Percentiles rank a stretch among this genome's conserved stretches.
These are phyloP conservation scores for Harmothoe impar DNA, from an alignment of 2,888 invertebrate genomes.

Conservation along the genomic window DNA sequence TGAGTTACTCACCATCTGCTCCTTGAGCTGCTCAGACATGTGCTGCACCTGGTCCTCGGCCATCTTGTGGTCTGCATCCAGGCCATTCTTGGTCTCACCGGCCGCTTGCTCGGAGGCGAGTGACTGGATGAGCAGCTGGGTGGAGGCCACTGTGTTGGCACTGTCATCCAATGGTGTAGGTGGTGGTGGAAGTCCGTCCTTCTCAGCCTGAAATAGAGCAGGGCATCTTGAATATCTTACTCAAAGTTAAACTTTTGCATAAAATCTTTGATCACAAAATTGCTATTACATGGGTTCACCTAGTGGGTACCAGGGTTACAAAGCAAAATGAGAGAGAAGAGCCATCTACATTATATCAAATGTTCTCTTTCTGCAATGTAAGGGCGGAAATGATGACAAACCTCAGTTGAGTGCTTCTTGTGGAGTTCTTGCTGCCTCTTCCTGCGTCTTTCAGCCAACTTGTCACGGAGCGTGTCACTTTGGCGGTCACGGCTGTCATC, in stretches of 20 bases:
- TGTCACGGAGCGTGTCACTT: slow-evolving; percentile 74
- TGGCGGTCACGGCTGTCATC: slow-evolving; percentile 74
- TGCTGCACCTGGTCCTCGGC: slow-evolving; percentile 74
- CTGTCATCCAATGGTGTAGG: slow-evolving; percentile 72
- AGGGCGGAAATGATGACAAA: slow-evolving; percentile 61
- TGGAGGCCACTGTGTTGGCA: slow-evolving; percentile 72
- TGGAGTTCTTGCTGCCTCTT: slow-evolving; percentile 75
- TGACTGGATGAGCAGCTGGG: slow-evolving; percentile 74
- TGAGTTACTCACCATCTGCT: slow-evolving; percentile 75
- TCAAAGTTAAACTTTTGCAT: background rate
- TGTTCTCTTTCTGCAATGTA: too few relatives aligned
- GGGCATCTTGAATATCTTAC: background rate
- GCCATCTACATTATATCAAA: too few relatives aligned
- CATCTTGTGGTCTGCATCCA: slow-evolving; percentile 73
- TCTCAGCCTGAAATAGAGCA: slow-evolving; percentile 72
- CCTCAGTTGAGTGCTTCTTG: slow-evolving; percentile 79
- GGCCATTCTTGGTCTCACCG: slow-evolving; percentile 74
- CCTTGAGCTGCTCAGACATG: slow-evolving; percentile 75
- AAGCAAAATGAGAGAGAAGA: too few relatives aligned
- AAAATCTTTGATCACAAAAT: too few relatives aligned
- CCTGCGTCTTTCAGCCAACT: slow-evolving; percentile 77
- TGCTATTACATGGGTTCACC: too few relatives aligned
- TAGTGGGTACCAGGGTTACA: too few relatives aligned
- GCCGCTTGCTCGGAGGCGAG: slow-evolving; percentile 76
- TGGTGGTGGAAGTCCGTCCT: slow-evolving; percentile 77